A percentile compares a stretch with the other conserved stretches of the same genome.
phyloP scores from a whole-genome alignment of 2,113 vertebrate species.

The Nesoenas mayeri region DNA sequence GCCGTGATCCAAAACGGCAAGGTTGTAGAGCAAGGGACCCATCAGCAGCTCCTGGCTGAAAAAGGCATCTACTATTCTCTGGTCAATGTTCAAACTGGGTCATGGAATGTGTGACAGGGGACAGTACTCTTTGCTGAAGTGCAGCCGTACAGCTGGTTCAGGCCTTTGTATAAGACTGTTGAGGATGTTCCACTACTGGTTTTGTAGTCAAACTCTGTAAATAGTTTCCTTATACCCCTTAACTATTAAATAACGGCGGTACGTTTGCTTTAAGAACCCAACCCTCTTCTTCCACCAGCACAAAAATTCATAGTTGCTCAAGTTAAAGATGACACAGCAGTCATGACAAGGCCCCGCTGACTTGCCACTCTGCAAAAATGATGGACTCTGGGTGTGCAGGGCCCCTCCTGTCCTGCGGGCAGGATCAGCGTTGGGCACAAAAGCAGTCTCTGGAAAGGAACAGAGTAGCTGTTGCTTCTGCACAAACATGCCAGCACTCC shows the following conservation, averaged over 20 bases:
- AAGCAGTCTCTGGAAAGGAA: background rate
- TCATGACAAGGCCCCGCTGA: too few relatives aligned
- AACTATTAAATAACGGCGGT: background rate
- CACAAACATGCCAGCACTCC: background rate
- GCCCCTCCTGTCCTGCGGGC: too few relatives aligned
- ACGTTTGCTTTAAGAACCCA: background rate
- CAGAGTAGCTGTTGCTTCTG: background rate
- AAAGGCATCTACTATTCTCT: conserved; percentile 81
- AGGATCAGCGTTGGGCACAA: too few relatives aligned
- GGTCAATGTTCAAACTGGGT: conserved; percentile 77
- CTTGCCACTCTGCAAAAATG: too few relatives aligned
- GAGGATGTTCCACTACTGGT: background rate
- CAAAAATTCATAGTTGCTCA: background rate
- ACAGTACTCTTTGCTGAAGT: background rate
- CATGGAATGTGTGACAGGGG: background rate
- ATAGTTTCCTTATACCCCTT: background rate
- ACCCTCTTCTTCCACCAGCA: background rate
- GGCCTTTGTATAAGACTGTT: background rate
- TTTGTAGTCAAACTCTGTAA: background rate
- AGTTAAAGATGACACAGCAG: background rate
- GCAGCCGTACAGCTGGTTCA: background rate
- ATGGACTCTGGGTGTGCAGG: too few relatives aligned
- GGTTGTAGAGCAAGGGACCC: conserved; percentile 84
- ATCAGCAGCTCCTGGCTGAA: conserved; percentile 84
- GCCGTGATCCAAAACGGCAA: conserved; percentile 84